Conservation (phyloP, 2,888 invertebrate species). For the Magallana nippona region DNA sequence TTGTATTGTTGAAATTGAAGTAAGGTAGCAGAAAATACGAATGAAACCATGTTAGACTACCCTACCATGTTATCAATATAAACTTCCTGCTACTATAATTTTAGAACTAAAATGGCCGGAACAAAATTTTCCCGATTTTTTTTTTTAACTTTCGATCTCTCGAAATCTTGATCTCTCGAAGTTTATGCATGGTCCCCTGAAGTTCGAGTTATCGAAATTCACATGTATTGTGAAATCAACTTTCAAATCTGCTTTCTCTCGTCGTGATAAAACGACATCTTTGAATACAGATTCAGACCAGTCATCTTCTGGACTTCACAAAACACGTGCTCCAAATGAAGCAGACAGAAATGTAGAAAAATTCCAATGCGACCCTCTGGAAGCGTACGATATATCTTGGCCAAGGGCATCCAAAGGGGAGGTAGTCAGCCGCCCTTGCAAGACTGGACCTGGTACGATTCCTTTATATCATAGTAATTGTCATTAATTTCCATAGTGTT, state of each 20-base stretch:
- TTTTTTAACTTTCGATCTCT: too few species aligned
- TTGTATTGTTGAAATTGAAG: too few species aligned
- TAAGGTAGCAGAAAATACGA: too few species aligned
- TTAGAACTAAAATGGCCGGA: too few species aligned
- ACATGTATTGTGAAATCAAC: constrained; percentile 5
- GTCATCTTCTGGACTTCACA: neutral
- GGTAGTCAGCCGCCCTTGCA: constrained; percentile 37
- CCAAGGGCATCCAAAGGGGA: constrained; percentile 41
- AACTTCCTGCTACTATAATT: too few species aligned
- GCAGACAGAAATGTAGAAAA: constrained; percentile 28
- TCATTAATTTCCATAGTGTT: too few species aligned
- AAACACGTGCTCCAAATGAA: neutral
- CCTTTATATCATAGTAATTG: neutral
- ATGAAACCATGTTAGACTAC: too few species aligned
- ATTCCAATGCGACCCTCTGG: constrained; percentile 56
- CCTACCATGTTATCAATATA: too few species aligned
- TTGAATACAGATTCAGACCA: neutral
- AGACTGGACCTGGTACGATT: constrained; percentile 40
- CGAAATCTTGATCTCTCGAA: too few species aligned
- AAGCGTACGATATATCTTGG: constrained; percentile 61
- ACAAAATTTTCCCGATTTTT: too few species aligned
- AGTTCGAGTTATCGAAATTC: neutral
- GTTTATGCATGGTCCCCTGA: too few species aligned
- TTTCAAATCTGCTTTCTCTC: neutral
- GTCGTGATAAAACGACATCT: neutral